Evolutionary conservation across 2,888 invertebrate genomes (phyloP).

Genomic region (Drosophila antonietae): DNA sequence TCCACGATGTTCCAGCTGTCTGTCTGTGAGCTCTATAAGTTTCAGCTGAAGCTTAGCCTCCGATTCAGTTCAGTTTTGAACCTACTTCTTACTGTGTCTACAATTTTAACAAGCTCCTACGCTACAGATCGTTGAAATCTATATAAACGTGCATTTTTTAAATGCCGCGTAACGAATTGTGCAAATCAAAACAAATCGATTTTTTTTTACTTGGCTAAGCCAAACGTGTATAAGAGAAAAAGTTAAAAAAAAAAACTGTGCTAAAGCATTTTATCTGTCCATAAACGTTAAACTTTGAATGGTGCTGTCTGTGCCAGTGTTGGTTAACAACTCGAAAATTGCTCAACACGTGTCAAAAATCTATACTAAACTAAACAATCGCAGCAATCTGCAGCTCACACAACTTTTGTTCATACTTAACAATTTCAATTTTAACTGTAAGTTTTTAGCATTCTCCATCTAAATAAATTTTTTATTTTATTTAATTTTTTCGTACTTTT

Average conservation of each 20-base stretch:
- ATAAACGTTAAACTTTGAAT: slow-evolving; percentile 55
- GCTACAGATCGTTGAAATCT: slow-evolving; percentile 30
- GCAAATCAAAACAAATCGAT: slow-evolving; percentile 7
- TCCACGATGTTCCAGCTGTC: slow-evolving; percentile 3
- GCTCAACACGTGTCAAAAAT: slow-evolving; percentile 50
- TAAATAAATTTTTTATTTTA: neutral
- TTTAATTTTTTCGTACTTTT: no score
- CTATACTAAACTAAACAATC: slow-evolving; percentile 34
- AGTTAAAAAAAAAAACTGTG: neutral
- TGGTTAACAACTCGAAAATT: slow-evolving; percentile 49
- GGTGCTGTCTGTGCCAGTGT: slow-evolving; percentile 57
- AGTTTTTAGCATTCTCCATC: slow-evolving; percentile 22
- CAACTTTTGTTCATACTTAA: slow-evolving; percentile 29
- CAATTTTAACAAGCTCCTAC: slow-evolving; percentile 14
- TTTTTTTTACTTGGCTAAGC: neutral
- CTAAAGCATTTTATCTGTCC: no score
- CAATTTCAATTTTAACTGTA: slow-evolving; percentile 46
- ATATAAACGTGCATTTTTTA: slow-evolving; percentile 30
- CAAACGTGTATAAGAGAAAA: neutral
- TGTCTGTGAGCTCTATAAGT: slow-evolving; percentile 62
- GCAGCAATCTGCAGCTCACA: slow-evolving; percentile 43
- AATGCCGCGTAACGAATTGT: slow-evolving; percentile 38
- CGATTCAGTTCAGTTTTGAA: slow-evolving; percentile 68
- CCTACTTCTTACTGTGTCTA: slow-evolving; percentile 40
- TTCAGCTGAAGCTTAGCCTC: slow-evolving; percentile 11